phyloP scores from a whole-genome alignment of 2,113 vertebrate species.

The Bubalus kerabau region DNA sequence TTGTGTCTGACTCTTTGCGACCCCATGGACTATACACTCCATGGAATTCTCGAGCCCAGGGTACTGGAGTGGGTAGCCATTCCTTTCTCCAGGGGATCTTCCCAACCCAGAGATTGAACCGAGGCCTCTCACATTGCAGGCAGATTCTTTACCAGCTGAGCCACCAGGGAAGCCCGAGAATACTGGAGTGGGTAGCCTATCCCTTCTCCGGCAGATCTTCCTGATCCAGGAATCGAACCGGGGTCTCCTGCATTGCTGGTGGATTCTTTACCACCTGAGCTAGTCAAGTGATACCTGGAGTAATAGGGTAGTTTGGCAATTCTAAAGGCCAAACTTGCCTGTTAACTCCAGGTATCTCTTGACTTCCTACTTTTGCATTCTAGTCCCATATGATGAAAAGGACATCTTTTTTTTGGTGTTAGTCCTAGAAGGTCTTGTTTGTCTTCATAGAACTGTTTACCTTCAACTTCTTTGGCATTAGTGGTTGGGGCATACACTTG shows the following conservation, averaged over 20 bases:
- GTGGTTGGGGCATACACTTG: neutral
- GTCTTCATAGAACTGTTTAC: neutral
- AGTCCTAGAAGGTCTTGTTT: neutral
- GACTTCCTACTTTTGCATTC: neutral
- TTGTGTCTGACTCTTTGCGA: neutral
- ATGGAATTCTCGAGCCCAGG: neutral
- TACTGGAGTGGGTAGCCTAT: neutral
- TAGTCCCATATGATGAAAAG: neutral
- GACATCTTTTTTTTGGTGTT: neutral
- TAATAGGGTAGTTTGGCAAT: neutral
- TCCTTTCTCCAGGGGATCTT: neutral
- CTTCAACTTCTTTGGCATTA: neutral
- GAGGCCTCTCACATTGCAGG: neutral
- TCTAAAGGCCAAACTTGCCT: neutral
- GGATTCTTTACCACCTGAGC: neutral
- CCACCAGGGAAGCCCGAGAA: neutral
- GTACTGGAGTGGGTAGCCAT: neutral
- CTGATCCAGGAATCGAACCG: neutral
- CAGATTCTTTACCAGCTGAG: neutral
- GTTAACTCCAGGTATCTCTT: neutral
- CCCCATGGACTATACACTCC: neutral
- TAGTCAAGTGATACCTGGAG: neutral
- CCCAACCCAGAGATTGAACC: neutral
- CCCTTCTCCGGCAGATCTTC: fast-evolving
- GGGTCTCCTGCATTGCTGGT: neutral